phyloP scores from a whole-genome alignment of 1,140 invertebrate genomes.

The Megalonaias nervosa region DNA sequence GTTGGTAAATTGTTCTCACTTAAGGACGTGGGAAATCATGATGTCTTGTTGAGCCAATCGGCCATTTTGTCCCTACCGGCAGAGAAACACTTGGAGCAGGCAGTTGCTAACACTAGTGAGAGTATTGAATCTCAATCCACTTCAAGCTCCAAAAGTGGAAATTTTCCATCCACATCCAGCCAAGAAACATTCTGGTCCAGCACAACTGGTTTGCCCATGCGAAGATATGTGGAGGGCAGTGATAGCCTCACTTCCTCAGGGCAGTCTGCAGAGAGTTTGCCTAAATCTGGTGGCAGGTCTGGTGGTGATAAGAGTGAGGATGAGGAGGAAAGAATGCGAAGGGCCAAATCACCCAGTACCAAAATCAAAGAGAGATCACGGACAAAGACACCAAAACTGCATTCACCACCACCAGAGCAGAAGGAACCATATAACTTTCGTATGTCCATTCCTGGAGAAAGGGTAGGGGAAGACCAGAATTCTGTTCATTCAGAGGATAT shows the following conservation, averaged over 20 bases:
- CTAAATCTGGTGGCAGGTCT: background rate
- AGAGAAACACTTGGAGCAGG: slow-evolving; percentile 8
- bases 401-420: slow-evolving; percentile 41
- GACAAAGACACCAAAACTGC: slow-evolving; percentile 51
- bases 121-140: slow-evolving; percentile 17
- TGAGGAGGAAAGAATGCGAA: slow-evolving; percentile 52
- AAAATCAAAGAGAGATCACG: slow-evolving; percentile 63
- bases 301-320: slow-evolving; percentile 52
- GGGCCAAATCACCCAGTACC: slow-evolving; percentile 66
- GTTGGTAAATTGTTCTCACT: slow-evolving; percentile 54
- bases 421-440: slow-evolving; percentile 21
- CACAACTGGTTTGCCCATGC: slow-evolving; percentile 36
- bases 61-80: slow-evolving; percentile 5
- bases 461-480: slow-evolving; percentile 38
- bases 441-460: slow-evolving; percentile 24
- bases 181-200: slow-evolving; percentile 13
- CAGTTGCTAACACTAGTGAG: slow-evolving; percentile 5
- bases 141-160: slow-evolving; percentile 6
- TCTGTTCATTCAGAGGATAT: slow-evolving; percentile 44
- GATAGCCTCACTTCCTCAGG: slow-evolving; percentile 38
- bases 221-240: slow-evolving; percentile 60
- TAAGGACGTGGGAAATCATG: slow-evolving; percentile 35
- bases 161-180: slow-evolving; percentile 1
- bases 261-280: slow-evolving; percentile 14
- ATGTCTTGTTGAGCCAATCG: no score